Evolutionary conservation across 2,113 vertebrate genomes (phyloP).

Genomic region (Brachyhypopomus gauderio): DNA sequence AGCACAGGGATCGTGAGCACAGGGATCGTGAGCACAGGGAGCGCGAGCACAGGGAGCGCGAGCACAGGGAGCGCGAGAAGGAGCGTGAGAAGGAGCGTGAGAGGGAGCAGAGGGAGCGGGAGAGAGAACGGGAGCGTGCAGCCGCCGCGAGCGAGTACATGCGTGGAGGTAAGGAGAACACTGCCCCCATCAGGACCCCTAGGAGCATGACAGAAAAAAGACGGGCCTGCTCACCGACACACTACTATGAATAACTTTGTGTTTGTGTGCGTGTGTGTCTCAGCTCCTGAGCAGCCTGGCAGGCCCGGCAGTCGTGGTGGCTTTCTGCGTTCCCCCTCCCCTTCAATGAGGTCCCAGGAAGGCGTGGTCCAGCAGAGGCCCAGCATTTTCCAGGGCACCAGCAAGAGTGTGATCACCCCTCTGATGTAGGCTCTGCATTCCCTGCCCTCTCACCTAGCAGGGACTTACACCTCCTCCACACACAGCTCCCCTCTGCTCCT

Average conservation of each 20-base stretch:
- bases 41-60: slow-evolving; percentile 65
- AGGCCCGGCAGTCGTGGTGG: slow-evolving; percentile 87
- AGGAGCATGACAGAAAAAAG: too few relatives aligned
- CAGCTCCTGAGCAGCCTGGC: slow-evolving; percentile 83
- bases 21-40: slow-evolving; percentile 72
- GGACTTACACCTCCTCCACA: too few relatives aligned
- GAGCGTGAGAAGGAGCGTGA: slow-evolving; percentile 71
- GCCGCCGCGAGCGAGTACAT: slow-evolving; percentile 67
- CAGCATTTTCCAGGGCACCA: slow-evolving; percentile 95
- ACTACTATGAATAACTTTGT: not conserved
- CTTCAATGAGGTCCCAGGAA: slow-evolving; percentile 88
- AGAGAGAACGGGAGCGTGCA: slow-evolving; percentile 58
- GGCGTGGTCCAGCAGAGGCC: slow-evolving; percentile 89
- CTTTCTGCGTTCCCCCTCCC: slow-evolving; percentile 89
- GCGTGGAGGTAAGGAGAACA: slow-evolving; percentile 62
- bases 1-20: too few relatives aligned
- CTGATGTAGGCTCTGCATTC: slow-evolving; percentile 83
- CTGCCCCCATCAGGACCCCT: too few relatives aligned
- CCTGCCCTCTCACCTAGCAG: not conserved
- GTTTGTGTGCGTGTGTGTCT: not conserved
- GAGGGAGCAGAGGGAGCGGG: slow-evolving; percentile 60
- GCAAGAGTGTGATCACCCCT: slow-evolving; percentile 94
- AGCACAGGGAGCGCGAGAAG: slow-evolving; percentile 48
- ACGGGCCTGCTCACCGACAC: not conserved
- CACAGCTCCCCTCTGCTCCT: too few relatives aligned